Conservation (phyloP, 2,113 vertebrate genomes). For the Syrmaticus mikado region DNA sequence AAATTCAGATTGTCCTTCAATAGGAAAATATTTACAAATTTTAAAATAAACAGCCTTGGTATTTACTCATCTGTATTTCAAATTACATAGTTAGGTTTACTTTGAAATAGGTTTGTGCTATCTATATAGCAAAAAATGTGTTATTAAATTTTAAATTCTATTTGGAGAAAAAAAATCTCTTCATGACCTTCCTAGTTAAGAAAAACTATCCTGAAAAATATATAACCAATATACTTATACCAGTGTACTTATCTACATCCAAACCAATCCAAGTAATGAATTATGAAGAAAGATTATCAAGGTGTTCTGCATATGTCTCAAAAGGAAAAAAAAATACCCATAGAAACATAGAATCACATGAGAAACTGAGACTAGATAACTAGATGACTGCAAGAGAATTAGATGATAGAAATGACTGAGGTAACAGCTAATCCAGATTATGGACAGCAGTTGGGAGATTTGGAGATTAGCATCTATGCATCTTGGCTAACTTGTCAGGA, state of each 20-base stretch:
- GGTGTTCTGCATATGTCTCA: neutral
- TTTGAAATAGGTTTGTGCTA: neutral
- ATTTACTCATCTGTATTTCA: neutral
- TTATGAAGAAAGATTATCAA: neutral
- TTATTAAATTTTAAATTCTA: neutral
- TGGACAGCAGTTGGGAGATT: neutral
- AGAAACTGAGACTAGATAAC: neutral
- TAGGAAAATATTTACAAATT: neutral
- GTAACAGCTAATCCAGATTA: neutral
- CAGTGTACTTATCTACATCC: neutral
- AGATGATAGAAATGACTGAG: neutral
- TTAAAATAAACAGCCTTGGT: neutral
- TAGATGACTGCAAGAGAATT: neutral
- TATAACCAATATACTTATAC: neutral
- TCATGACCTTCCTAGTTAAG: neutral
- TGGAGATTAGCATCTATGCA: neutral
- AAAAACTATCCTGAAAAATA: neutral
- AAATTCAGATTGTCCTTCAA: neutral
- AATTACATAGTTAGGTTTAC: neutral
- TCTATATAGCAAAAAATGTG: neutral
- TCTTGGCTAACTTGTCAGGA: neutral
- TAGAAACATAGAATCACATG: neutral
- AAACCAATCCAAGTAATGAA: neutral
- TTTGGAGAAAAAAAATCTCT: neutral
- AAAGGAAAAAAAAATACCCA: neutral